Conservation (phyloP, 2,888 invertebrate species). For the Glyphotaelius pellucidus region DNA sequence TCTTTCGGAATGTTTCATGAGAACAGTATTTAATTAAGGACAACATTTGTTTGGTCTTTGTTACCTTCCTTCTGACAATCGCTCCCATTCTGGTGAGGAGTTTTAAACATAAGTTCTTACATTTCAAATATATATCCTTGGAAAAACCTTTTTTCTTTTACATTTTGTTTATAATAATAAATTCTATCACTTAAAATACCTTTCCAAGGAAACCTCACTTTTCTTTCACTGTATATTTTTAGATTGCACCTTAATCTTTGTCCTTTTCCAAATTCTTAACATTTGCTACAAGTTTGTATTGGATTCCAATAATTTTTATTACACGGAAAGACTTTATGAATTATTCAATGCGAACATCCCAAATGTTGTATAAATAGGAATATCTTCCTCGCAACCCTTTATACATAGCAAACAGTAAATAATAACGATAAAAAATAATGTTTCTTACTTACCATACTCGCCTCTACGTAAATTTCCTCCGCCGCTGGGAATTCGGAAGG, state of each 20-base stretch:
- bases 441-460: slow-evolving; percentile 52
- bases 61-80: too few relatives aligned
- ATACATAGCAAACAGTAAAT: slow-evolving; percentile 58
- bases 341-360: slow-evolving; percentile 64
- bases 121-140: too few relatives aligned
- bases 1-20: too few relatives aligned
- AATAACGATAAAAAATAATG: slow-evolving; percentile 64
- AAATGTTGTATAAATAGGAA: slow-evolving; percentile 58
- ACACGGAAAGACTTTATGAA: slow-evolving; percentile 61
- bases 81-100: too few relatives aligned
- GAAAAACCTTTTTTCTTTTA: too few relatives aligned
- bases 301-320: slow-evolving; percentile 66
- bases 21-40: too few relatives aligned
- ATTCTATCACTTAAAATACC: not conserved
- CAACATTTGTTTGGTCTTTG: too few relatives aligned
- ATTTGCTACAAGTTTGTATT: slow-evolving; percentile 60
- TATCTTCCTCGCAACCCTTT: slow-evolving; percentile 55
- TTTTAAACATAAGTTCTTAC: too few relatives aligned
- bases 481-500: slow-evolving; percentile 32
- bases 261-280: slow-evolving; percentile 1
- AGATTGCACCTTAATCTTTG: not conserved
- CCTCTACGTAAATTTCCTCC: slow-evolving; percentile 44
- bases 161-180: not conserved
- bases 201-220: not conserved
- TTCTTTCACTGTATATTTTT: not conserved